Percentiles rank a stretch among this genome's conserved stretches.
Evolutionary conservation across 2,888 invertebrate genomes (phyloP).

Genomic region (Tipula vernalis): DNA sequence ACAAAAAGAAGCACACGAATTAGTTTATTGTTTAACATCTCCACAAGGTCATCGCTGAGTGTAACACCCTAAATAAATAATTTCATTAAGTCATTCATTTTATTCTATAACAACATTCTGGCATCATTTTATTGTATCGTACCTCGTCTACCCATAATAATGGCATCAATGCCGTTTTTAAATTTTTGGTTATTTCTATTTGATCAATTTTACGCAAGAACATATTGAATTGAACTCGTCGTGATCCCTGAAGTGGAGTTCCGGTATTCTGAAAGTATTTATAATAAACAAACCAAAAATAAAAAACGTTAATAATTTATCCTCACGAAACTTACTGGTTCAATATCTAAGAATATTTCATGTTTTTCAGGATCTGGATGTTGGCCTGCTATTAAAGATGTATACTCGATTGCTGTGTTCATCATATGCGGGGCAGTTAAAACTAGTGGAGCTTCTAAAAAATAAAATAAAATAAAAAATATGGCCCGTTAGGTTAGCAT

Average conservation of each 20-base stretch:
- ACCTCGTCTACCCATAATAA: constrained; percentile 54
- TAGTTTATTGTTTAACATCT: constrained; percentile 38
- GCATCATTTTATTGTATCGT: background rate
- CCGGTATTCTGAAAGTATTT: constrained; percentile 38
- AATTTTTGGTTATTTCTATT: constrained; percentile 39
- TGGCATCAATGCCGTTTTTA: constrained; percentile 45
- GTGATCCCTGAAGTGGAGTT: constrained; percentile 45
- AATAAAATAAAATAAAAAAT: background rate
- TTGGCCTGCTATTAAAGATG: constrained; percentile 46
- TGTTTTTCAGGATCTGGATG: constrained; percentile 45
- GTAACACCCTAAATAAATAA: constrained; percentile 27
- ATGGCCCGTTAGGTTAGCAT: background rate
- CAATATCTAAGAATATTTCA: constrained; percentile 53
- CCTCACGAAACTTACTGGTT: constrained; percentile 34
- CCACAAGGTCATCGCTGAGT: constrained; percentile 40
- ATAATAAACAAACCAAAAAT: background rate
- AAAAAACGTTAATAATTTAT: background rate
- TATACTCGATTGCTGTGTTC: constrained; percentile 45
- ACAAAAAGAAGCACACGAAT: background rate
- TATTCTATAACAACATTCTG: background rate
- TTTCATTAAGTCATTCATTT: background rate
- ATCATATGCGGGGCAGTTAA: constrained; percentile 62
- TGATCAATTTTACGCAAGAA: constrained; percentile 44
- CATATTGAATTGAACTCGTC: constrained; percentile 57
- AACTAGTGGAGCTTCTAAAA: constrained; percentile 51